phyloP scores from a whole-genome alignment of 2,888 invertebrate species.

The Erynnis tages region DNA sequence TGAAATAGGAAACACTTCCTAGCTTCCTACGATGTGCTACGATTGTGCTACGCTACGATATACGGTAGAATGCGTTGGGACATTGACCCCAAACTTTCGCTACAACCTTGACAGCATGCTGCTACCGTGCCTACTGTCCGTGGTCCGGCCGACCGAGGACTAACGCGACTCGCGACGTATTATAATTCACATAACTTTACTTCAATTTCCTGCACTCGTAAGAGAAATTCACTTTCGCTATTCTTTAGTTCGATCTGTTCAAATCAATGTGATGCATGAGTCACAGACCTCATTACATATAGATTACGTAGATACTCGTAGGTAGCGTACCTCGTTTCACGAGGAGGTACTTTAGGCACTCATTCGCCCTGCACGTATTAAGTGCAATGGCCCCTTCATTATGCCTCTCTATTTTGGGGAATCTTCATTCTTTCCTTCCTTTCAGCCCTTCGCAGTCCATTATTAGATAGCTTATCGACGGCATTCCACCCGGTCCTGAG shows the following conservation, averaged over 20 bases:
- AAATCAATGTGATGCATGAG: conserved; percentile 18
- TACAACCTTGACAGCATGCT: conserved; percentile 60
- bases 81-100: conserved; percentile 73
- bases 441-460: too few relatives aligned
- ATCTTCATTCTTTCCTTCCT: too few relatives aligned
- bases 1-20: conserved; percentile 22
- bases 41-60: conserved; percentile 21
- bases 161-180: not conserved
- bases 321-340: too few relatives aligned
- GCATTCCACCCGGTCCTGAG: too few relatives aligned
- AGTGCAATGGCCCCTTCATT: too few relatives aligned
- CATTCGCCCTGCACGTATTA: too few relatives aligned
- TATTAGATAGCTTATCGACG: too few relatives aligned
- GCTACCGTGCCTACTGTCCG: conserved; percentile 41
- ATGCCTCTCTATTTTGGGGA: too few relatives aligned
- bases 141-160: conserved; percentile 16
- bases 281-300: conserved; percentile 1
- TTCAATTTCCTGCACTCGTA: conserved; percentile 62
- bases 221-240: conserved; percentile 75
- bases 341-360: too few relatives aligned
- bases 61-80: conserved; percentile 47
- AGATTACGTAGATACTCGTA: not conserved
- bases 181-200: conserved; percentile 51
- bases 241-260: conserved; percentile 36
- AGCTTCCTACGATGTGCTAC: conserved; percentile 32